phyloP scores from a whole-genome alignment of 2,888 invertebrate species.

The Acronicta leporina region DNA sequence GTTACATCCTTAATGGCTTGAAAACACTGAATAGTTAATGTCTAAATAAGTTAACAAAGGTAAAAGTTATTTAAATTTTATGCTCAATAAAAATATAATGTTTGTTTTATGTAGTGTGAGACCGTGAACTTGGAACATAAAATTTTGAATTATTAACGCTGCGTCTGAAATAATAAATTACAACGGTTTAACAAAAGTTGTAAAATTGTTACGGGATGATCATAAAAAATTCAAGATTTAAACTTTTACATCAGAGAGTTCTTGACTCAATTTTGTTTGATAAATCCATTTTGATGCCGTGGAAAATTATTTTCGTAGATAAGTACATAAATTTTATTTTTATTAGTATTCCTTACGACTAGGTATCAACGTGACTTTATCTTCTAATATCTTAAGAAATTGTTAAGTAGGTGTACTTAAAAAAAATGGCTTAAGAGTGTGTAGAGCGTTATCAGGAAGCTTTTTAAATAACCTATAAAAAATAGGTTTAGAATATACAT shows the following conservation, averaged over 20 bases:
- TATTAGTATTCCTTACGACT: too few relatives aligned
- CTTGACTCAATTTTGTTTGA: conserved; percentile 40
- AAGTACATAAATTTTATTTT: too few relatives aligned
- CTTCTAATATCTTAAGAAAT: neutral
- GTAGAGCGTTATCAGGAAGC: too few relatives aligned
- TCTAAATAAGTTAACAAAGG: conserved; percentile 5
- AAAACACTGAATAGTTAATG: neutral
- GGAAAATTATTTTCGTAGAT: conserved; percentile 4
- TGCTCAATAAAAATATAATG: conserved; percentile 6
- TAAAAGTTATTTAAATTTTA: conserved; percentile 5
- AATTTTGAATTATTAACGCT: conserved; percentile 38
- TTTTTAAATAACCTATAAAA: too few relatives aligned
- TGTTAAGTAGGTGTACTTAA: too few relatives aligned
- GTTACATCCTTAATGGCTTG: conserved; percentile 1
- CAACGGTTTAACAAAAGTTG: conserved; percentile 43
- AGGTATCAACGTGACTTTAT: neutral
- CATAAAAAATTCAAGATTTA: conserved; percentile 53
- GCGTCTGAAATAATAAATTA: conserved; percentile 46
- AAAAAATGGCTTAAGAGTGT: too few relatives aligned
- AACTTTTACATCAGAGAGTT: conserved; percentile 48
- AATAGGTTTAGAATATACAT: too few relatives aligned
- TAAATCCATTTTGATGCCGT: conserved; percentile 28
- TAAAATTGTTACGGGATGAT: conserved; percentile 46
- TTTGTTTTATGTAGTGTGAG: conserved; percentile 14
- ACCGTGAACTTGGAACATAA: conserved; percentile 27